Evolutionary conservation across 1,140 invertebrate species (phyloP), one percentile per base, ranked within the genome.

Genomic region (Tachypleus tridentatus): DNA sequence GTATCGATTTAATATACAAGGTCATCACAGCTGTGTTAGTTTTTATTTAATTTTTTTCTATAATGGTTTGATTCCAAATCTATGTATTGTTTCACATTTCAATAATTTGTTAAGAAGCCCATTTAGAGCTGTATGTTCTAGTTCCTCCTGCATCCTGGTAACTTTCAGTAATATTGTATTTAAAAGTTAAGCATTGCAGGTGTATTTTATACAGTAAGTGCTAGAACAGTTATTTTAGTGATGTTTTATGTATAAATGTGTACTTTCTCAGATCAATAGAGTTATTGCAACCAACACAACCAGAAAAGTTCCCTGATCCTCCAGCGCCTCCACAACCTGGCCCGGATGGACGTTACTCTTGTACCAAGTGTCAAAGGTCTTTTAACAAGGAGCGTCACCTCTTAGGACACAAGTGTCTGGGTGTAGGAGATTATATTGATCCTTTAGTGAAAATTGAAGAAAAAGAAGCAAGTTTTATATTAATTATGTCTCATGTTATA

Each of bases 371-470:
- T 57, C n/a, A 57, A 57, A 57, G 56, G 47, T 10, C 56, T 6
- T 57, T 57, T 57, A 57, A 57, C 4, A 57, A 57, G 8, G 56
- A 57, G 47, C 56, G 56, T 9, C 56, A 57, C 47, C n/a, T 57
- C 47, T 29, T 57, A 11, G 56, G 56, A 57, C 56, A 57, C 4
- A 57, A 57, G 47, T 57, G 56, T 10, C 56, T 57, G n/a, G 56
- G 56, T 11, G 47, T 11, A 9, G 56, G 56, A 9, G 56, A 57
- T 57, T 57, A 57, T 57, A 9, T 57, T 57, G 56, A 57, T 57
- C 5, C 47, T 57, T 57, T 29, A 5, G 47, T 57, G 47, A 57
- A 57, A 6, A 29, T 86, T 29, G 29, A 29, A 29, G 29, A 29
- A 29, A 29, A 29, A 29, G 29, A 29, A 29, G 29, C 29, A 29